Conservation (phyloP, 2,797 vertebrate genomes). For the Cyclura pinguis region DNA sequence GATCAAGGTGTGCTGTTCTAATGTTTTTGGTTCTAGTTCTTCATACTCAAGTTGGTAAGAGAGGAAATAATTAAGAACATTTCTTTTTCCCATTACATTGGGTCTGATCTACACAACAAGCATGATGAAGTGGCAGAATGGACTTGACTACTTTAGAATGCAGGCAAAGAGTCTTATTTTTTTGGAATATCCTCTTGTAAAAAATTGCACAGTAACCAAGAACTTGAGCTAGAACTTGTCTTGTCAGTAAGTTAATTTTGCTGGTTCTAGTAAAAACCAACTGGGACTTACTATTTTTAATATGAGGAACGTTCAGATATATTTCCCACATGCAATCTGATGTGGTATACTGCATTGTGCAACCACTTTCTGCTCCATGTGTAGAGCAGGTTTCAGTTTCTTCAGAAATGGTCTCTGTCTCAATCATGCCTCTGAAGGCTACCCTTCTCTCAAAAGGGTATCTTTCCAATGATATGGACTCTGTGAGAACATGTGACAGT, state of each 20-base stretch:
- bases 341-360: neutral
- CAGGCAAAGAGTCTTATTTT: neutral
- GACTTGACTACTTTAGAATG: neutral
- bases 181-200: neutral
- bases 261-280: too few relatives aligned
- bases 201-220: neutral
- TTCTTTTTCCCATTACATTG: neutral
- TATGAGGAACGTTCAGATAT: neutral
- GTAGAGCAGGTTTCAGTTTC: neutral
- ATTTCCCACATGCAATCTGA: neutral
- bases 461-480: neutral
- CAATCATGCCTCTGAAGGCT: neutral
- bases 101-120: neutral
- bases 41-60: neutral
- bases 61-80: neutral
- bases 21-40: rapidly evolving
- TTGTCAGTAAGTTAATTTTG: neutral
- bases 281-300: neutral
- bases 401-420: neutral
- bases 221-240: neutral
- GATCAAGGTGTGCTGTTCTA: neutral
- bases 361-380: too few relatives aligned
- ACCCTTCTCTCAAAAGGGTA: too few relatives aligned
- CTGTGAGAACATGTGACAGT: neutral
- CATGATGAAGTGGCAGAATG: neutral